phyloP scores from a whole-genome alignment of 92 coral and sea anemone species.

The Porites cylindrica region DNA sequence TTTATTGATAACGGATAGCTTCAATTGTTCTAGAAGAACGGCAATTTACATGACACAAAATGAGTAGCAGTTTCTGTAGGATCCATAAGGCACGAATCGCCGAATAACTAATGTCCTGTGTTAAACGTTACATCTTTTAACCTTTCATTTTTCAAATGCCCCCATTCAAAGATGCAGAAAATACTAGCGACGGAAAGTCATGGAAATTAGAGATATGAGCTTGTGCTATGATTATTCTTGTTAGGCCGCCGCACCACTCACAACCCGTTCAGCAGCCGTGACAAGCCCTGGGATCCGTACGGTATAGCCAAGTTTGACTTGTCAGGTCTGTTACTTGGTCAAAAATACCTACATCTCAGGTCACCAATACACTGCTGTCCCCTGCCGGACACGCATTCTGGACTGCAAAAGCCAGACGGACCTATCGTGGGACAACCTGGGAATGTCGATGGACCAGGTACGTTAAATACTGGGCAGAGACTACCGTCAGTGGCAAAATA shows the following conservation, averaged over 20 bases:
- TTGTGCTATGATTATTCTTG: not conserved
- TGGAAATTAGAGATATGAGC: no score
- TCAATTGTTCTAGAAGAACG: no score
- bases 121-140: no score
- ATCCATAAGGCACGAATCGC: no score
- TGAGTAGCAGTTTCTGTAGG: no score
- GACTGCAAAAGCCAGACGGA: constrained; percentile 91
- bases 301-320: constrained; percentile 96
- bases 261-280: constrained; percentile 90
- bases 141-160: no score
- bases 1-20: no score
- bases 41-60: no score
- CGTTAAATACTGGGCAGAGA: not conserved
- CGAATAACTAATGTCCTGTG: no score
- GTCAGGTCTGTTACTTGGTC: constrained; percentile 90
- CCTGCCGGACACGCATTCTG: constrained; percentile 84
- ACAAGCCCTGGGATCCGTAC: constrained; percentile 94
- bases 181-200: no score
- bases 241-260: constrained; percentile 97
- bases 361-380: constrained; percentile 92
- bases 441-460: constrained; percentile 98
- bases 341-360: constrained; percentile 76
- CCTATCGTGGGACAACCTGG: constrained; percentile 87
- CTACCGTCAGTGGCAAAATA: not conserved
- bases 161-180: no score